Conservation (phyloP, 2,888 invertebrate genomes). For the Papilio protenor region DNA sequence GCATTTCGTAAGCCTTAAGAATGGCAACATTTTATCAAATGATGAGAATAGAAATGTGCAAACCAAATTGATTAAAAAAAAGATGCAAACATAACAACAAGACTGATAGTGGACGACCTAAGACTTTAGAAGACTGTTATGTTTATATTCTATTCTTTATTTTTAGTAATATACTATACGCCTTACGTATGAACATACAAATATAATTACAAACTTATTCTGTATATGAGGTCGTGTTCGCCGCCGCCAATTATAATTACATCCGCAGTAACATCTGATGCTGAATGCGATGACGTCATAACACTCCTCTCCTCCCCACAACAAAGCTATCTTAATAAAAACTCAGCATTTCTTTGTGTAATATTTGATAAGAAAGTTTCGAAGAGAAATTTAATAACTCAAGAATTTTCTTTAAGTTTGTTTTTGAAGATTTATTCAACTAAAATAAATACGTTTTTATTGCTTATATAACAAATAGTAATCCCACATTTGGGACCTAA, state of each 20-base stretch:
- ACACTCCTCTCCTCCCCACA: constrained; percentile 7
- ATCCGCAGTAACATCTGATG: constrained; percentile 32
- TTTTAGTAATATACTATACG: too few species aligned
- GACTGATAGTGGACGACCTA: too few species aligned
- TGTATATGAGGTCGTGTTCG: constrained; percentile 16
- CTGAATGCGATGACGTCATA: constrained; percentile 31
- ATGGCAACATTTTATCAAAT: too few species aligned
- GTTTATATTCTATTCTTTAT: too few species aligned
- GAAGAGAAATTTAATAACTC: constrained; percentile 21
- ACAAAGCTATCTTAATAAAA: constrained; percentile 31
- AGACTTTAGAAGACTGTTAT: too few species aligned
- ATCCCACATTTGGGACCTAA: not conserved
- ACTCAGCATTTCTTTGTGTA: constrained; percentile 25
- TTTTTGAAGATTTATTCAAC: not conserved
- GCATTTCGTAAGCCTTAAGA: too few species aligned
- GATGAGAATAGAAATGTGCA: too few species aligned
- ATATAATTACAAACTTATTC: constrained; percentile 12
- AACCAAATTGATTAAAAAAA: too few species aligned
- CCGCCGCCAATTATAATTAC: constrained; percentile 30
- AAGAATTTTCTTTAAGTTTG: constrained; percentile 14
- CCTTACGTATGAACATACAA: too few species aligned
- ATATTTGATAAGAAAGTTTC: constrained; percentile 23
- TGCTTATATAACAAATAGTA: not conserved
- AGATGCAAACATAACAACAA: too few species aligned
- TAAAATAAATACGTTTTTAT: not conserved